A percentile compares a stretch with the other conserved stretches of the same genome.
phyloP scores from a whole-genome alignment of 2,888 invertebrate genomes.

The Acanthopleura granulata region DNA sequence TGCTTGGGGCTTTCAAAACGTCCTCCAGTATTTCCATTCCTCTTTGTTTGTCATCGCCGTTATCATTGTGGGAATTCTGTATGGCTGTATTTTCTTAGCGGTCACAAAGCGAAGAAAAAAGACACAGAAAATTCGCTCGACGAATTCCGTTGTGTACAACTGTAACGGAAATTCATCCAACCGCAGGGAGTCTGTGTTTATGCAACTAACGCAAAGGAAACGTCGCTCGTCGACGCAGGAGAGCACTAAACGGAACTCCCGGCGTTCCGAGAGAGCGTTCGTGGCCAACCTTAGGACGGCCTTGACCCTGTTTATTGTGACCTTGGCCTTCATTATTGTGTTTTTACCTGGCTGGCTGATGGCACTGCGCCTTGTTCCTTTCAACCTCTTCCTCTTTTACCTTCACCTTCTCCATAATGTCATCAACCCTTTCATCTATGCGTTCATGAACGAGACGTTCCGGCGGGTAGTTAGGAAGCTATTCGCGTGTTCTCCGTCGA shows the following conservation, averaged over 20 bases:
- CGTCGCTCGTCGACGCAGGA: neutral
- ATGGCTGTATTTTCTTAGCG: constrained; percentile 1
- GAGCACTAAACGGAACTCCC: neutral
- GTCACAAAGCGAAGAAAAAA: constrained; percentile 16
- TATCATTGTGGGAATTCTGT: constrained; percentile 14
- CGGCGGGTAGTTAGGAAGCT: neutral
- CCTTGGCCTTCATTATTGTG: constrained; percentile 13
- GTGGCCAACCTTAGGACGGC: constrained; percentile 18
- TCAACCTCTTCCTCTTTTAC: constrained; percentile 14
- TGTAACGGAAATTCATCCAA: constrained; percentile 11
- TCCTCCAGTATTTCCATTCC: neutral
- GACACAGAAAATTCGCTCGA: constrained; percentile 20
- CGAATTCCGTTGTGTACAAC: neutral
- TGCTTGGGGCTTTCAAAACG: neutral
- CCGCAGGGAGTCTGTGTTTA: constrained; percentile 13
- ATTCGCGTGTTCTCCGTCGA: neutral
- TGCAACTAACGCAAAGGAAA: constrained; percentile 12
- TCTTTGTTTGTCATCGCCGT: constrained; percentile 16
- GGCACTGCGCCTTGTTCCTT: constrained; percentile 6
- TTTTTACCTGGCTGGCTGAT: constrained; percentile 20
- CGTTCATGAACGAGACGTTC: constrained; percentile 20
- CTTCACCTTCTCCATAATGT: constrained; percentile 15
- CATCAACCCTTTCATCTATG: constrained; percentile 16
- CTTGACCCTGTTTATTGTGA: constrained; percentile 14
- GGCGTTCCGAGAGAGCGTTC: constrained; percentile 18